Evolutionary conservation across 2,113 vertebrate genomes (phyloP).

Genomic region (Epinephelus lanceolatus): DNA sequence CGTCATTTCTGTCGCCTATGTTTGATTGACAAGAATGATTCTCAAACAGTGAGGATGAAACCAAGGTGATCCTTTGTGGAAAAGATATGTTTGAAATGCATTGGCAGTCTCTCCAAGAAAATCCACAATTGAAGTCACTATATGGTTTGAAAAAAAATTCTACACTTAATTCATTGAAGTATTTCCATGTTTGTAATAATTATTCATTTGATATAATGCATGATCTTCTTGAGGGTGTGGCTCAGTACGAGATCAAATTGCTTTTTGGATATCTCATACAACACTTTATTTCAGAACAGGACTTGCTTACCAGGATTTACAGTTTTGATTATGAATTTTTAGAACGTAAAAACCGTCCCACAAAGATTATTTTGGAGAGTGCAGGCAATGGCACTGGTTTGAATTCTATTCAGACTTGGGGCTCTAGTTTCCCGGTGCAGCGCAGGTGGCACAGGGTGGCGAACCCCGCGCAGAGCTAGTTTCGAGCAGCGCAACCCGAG

Average conservation of each 20-base stretch:
- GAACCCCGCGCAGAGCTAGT: too few species aligned
- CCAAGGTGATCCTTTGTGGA: not conserved
- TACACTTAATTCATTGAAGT: not conserved
- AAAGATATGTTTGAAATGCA: conserved; percentile 6
- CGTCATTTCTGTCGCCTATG: conserved; percentile 44
- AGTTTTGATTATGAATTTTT: conserved; percentile 37
- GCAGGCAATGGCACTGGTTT: conserved; percentile 9
- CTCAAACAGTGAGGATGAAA: conserved; percentile 29
- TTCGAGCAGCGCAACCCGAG: too few species aligned
- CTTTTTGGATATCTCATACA: conserved; percentile 33
- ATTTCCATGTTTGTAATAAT: conserved; percentile 20
- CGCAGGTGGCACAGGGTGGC: too few species aligned
- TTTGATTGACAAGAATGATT: conserved; percentile 34
- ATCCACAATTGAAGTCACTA: conserved; percentile 3
- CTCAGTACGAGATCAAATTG: conserved; percentile 8
- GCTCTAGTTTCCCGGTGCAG: too few species aligned
- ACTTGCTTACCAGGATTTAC: conserved; percentile 18
- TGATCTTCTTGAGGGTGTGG: conserved; percentile 21
- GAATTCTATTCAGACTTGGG: conserved; percentile 26
- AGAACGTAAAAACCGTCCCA: conserved; percentile 4
- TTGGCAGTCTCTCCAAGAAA: not conserved
- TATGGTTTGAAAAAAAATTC: not conserved
- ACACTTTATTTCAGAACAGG: not conserved
- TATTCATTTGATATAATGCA: conserved; percentile 38
- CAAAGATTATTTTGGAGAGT: conserved; percentile 5